These are phyloP conservation scores for Pampus argenteus DNA, from an alignment of 2,797 vertebrate species.

Conservation along the genomic window DNA sequence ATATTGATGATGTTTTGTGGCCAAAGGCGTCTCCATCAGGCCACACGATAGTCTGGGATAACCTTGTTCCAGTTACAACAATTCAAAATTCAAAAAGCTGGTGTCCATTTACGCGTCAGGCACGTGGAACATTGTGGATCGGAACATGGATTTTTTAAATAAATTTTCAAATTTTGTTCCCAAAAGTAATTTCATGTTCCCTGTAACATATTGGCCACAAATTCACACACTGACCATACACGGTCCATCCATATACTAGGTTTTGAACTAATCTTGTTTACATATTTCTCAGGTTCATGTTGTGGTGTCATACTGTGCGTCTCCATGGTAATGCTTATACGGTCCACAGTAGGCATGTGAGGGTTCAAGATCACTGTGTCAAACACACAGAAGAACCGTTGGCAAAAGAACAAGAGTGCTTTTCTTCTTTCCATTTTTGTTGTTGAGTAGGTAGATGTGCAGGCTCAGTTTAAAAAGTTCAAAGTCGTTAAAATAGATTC, in stretches of 20 bases:
- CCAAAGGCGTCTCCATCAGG: constrained; percentile 8
- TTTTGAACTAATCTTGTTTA: too few species aligned
- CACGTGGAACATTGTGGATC: too few species aligned
- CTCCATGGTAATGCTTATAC: constrained; percentile 18
- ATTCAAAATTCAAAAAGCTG: background rate
- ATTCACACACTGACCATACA: too few species aligned
- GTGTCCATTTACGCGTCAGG: too few species aligned
- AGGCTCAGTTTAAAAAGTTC: too few species aligned
- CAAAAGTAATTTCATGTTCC: too few species aligned
- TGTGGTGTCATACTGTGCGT: constrained; percentile 1
- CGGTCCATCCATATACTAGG: too few species aligned
- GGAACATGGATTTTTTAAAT: too few species aligned
- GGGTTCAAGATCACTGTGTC: background rate
- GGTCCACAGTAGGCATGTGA: background rate
- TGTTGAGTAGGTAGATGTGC: too few species aligned
- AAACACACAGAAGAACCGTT: background rate
- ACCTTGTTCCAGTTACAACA: background rate
- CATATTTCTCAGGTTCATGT: constrained; percentile 23
- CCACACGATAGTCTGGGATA: background rate
- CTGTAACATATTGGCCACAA: too few species aligned
- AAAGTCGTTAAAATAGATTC: too few species aligned
- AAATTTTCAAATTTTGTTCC: too few species aligned
- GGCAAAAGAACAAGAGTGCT: background rate
- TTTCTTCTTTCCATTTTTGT: background rate
- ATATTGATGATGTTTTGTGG: constrained; percentile 27